These are phyloP conservation scores for Philhelius pedissequus DNA, from an alignment of 2,888 invertebrate genomes.

Conservation along the genomic window DNA sequence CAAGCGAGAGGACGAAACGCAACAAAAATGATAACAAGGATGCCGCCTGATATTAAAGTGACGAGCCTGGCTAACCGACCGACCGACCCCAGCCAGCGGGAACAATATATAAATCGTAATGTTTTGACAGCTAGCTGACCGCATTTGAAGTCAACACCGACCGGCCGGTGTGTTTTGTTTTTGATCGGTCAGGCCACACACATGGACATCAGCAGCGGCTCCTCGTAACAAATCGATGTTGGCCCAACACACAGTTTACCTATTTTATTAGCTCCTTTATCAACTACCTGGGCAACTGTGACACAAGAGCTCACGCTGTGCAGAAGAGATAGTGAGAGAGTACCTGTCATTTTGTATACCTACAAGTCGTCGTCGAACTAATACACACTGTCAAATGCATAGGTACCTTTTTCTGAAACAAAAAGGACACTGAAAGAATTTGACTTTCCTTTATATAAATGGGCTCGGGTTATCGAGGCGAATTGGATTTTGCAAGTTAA, in stretches of 20 bases:
- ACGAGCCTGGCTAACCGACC: slow-evolving; percentile 4
- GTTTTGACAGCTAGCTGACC: slow-evolving; percentile 78
- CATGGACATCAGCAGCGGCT: slow-evolving; percentile 50
- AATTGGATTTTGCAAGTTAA: slow-evolving; percentile 54
- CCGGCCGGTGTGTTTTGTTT: background rate
- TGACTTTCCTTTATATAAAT: background rate
- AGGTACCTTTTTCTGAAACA: background rate
- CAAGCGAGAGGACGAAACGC: slow-evolving; percentile 31
- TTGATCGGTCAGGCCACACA: slow-evolving; percentile 67
- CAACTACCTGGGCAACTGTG: slow-evolving; percentile 9
- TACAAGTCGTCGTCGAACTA: background rate
- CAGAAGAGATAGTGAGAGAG: slow-evolving; percentile 45
- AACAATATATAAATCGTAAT: slow-evolving; percentile 76
- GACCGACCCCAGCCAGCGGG: slow-evolving; percentile 21
- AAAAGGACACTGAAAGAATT: background rate
- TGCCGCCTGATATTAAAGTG: slow-evolving; percentile 55
- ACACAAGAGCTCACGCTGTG: slow-evolving; percentile 46
- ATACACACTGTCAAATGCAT: too few relatives aligned
- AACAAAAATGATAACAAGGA: slow-evolving; percentile 57
- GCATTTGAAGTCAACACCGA: slow-evolving; percentile 71
- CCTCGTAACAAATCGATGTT: slow-evolving; percentile 66
- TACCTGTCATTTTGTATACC: slow-evolving; percentile 30
- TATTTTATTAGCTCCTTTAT: slow-evolving; percentile 50
- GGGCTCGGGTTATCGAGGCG: background rate
- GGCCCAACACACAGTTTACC: slow-evolving; percentile 61